Evolutionary conservation across 2,797 vertebrate genomes (phyloP).

Genomic region (Sus cebifrons): DNA sequence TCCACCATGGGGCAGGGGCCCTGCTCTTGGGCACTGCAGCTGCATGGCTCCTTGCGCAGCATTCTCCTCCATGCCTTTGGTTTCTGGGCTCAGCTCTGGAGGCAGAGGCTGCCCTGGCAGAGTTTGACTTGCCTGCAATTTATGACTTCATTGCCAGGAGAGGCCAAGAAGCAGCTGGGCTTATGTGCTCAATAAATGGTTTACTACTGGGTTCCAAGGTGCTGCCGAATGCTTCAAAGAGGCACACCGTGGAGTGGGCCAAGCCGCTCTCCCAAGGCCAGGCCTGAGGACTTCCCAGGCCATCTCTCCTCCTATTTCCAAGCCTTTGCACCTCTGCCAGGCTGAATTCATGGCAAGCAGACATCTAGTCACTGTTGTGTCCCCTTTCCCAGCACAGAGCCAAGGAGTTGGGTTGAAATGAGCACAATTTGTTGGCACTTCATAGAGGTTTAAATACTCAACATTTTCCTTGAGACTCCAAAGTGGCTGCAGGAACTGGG

Average conservation of each 20-base stretch:
- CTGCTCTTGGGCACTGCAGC: accelerated
- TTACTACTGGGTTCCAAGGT: not conserved
- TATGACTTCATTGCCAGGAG: not conserved
- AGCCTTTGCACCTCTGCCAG: not conserved
- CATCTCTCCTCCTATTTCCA: not conserved
- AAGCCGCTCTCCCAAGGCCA: not conserved
- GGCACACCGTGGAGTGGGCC: accelerated
- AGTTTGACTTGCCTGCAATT: not conserved
- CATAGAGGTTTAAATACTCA: not conserved
- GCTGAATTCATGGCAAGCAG: not conserved
- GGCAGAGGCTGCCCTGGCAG: not conserved
- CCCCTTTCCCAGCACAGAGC: not conserved
- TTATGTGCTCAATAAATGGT: not conserved
- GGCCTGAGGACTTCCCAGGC: not conserved
- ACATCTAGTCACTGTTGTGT: accelerated
- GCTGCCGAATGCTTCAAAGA: not conserved
- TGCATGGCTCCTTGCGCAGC: not conserved
- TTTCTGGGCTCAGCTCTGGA: not conserved
- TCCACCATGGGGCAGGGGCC: accelerated
- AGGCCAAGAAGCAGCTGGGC: not conserved
- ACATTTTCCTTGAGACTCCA: not conserved
- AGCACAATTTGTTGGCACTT: not conserved
- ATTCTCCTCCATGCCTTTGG: not conserved
- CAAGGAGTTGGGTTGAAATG: not conserved
- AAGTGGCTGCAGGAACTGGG: not conserved